Base-by-base conservation (phyloP, 2,797 vertebrate species). In the Helarctos malayanus region DNA sequence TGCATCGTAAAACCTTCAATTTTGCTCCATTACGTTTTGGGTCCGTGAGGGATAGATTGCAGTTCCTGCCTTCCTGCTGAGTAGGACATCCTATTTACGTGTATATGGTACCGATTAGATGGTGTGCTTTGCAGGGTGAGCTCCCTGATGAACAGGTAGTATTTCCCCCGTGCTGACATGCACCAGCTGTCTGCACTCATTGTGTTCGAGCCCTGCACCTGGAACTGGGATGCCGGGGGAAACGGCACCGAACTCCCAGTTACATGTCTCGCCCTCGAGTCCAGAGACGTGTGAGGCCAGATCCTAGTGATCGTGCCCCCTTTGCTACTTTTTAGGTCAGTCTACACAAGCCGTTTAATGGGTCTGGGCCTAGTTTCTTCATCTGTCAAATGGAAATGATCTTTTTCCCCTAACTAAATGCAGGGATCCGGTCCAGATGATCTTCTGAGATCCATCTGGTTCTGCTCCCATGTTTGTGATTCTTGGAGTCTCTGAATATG, bases 121-220 rank as follows among this genome's bases (percentile, higher is more conserved):
- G 68, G 76, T 85, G 84, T 2, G 19, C 91, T 91, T 90, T 97
- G 97, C 96, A 91, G 97, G 97, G 94, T 97, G 90, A 90, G 94
- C 91, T 98, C 94, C 97, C 97, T 85, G 88, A 95, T 96, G 89
- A 97, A 93, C 93, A 94, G 94, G 93, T 92, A 94, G 96, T 94
- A 91, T 93, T 90, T 91, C 41, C 63, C 88, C 59, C 89, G 76
- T 54, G 91, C 97, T 97, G 95, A 96, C 93, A 57, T 45, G 54
- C 80, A 93, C 91, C 97, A 96, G 80, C 89, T 97, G 91, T 95
- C 96, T 90, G 59, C 9, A 27, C 91, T 93, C 63, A 18, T 65
- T 84, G 87, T 56, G 76, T 78, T 96, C 93, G 76, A 85, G 90
- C 80, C 52, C 32, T 38, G 86, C 80, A 88, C 80, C 61, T 54